Base-by-base conservation (phyloP, 1,140 invertebrate species). In the Procambarus clarkii region DNA sequence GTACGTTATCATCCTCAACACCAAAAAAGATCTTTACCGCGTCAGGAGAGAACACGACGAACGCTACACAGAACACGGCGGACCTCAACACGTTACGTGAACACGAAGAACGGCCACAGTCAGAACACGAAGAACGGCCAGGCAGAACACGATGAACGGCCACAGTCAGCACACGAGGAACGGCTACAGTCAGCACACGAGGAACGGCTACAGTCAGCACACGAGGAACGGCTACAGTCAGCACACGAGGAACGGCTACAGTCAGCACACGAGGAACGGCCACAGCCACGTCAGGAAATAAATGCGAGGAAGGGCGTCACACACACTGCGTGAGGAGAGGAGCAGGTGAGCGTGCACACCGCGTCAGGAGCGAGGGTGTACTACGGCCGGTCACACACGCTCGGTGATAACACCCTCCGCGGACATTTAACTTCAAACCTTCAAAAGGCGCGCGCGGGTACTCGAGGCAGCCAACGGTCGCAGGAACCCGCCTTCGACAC, bases 361-460 rank as follows among this genome's bases (percentile, higher is more conserved):
- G 83, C 4, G 18, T n/a, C 46, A 69, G 64, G 69, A 71, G 50
- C 45, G 44, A 24, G 18, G 18, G 15, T n/a, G 64, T 69, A 85
- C 83, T 85, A 69, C 11, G 46, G n/a, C 34, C n/a, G 60, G 64
- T 48, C 58, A 45, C 60, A 69, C 58, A 64, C 83, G 83, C 69
- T 21, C 21, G 8, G 18, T 60, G 45, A 85, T 85, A 85, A 85
- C 83, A 85, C 74, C 83, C 46, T 45, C 15, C 45, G 83, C 15
- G 83, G 83, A 71, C 83, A 69, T 85, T 85, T 85, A 85, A 85
- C 83, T 85, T 85, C 83, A 69, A 85, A 85, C 83, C 69, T 85
- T 85, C 83, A 85, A 85, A 85, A 85, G 46, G 64, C 83, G 83
- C 83, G 83, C 82, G 82, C 82, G 82, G 60, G 69, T 46, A 5